These are phyloP conservation scores for Sclerurus mexicanus DNA, from an alignment of 2,113 vertebrate genomes.

Conservation along the genomic window DNA sequence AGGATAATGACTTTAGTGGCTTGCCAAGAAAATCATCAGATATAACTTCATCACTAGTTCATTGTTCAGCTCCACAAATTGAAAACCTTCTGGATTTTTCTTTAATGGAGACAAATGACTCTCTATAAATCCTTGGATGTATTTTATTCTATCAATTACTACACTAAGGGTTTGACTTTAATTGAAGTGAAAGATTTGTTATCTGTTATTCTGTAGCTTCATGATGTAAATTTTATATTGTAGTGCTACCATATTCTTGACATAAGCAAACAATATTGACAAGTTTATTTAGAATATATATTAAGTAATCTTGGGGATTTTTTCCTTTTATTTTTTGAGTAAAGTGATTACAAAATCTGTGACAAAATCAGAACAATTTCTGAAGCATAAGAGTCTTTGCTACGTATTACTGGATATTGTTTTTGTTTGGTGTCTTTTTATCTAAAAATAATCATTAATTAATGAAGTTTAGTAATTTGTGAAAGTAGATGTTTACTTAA, in stretches of 20 bases:
- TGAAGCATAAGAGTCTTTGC: accelerated
- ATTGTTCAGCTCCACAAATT: background rate
- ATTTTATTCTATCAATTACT: background rate
- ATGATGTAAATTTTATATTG: background rate
- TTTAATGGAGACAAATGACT: background rate
- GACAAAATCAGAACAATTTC: background rate
- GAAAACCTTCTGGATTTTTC: background rate
- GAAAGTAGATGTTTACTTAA: background rate
- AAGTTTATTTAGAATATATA: background rate
- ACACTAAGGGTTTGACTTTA: background rate
- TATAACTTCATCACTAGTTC: background rate
- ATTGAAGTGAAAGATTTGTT: background rate
- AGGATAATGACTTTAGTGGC: background rate
- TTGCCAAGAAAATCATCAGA: background rate
- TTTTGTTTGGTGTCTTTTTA: background rate
- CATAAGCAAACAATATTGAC: background rate
- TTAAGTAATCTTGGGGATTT: too few relatives aligned
- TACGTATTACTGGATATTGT: background rate
- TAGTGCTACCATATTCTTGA: background rate
- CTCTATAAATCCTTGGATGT: background rate
- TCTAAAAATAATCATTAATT: background rate
- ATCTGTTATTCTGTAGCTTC: background rate
- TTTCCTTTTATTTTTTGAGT: background rate
- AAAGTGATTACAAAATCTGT: background rate
- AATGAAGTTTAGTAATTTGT: background rate